phyloP scores from a whole-genome alignment of 2,888 invertebrate genomes.

The Caenorhabditis doughertyi region DNA sequence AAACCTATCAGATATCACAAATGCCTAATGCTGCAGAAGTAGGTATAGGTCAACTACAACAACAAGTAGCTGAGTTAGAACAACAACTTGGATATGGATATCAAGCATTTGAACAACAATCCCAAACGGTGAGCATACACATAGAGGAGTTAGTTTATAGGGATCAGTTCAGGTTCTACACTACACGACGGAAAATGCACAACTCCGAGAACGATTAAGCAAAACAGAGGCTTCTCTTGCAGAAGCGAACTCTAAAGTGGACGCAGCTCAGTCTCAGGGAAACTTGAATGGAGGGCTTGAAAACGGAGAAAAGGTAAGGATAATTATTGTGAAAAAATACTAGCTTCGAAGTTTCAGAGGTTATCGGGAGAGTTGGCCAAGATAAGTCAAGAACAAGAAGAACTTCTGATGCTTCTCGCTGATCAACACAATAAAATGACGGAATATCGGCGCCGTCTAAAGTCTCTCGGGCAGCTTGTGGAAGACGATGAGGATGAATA shows the following conservation, averaged over 20 bases:
- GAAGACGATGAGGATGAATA: constrained; percentile 79
- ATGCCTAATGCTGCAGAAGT: constrained; percentile 75
- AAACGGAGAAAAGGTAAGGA: constrained; percentile 24
- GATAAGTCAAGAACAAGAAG: constrained; percentile 93
- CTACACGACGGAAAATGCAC: constrained; percentile 60
- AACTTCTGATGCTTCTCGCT: constrained; percentile 91
- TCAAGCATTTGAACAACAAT: constrained; percentile 82
- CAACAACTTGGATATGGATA: constrained; percentile 80
- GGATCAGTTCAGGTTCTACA: constrained; percentile 53
- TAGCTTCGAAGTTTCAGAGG: constrained; percentile 8
- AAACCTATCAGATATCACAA: constrained; percentile 79
- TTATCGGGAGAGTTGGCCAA: constrained; percentile 64
- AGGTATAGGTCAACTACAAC: constrained; percentile 74
- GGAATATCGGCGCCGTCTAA: constrained; percentile 72
- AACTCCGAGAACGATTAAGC: constrained; percentile 33
- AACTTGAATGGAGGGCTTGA: constrained; percentile 2
- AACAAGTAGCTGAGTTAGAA: constrained; percentile 77
- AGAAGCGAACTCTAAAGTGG: constrained; percentile 29
- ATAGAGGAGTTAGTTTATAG: too few species aligned
- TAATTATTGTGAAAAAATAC: neutral
- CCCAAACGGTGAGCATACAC: constrained; percentile 79
- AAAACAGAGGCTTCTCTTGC: constrained; percentile 33
- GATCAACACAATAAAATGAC: constrained; percentile 90
- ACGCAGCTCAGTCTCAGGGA: neutral
- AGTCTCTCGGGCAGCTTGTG: constrained; percentile 73